Evolutionary conservation across 2,113 vertebrate species (phyloP), one percentile per base, ranked within the genome.

Genomic region (Centrocercus urophasianus): DNA sequence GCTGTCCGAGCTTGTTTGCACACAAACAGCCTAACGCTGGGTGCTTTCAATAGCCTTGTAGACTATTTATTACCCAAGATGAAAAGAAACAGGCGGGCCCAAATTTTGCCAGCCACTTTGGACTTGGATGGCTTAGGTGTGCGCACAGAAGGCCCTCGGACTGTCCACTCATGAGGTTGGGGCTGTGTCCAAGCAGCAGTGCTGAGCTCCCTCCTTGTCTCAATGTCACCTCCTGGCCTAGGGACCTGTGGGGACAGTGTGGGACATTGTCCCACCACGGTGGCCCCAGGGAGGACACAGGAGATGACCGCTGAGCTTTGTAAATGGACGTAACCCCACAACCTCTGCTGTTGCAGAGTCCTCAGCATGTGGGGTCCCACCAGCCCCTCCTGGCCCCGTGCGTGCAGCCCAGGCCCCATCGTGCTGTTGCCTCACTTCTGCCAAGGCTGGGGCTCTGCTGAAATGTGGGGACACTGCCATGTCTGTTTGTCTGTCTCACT

Each of bases 281-380:
- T 30, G 28, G 42, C 27, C 73, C 18, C 32, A 15, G 64, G 38
- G 83, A 73, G 61, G 83, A 32, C 1, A 0, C 42, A 93, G 63
- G 64, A 92, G 65, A n/a, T 0, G 1, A 47, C 14, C 69, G 45
- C 59, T 18, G 90, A 94, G 90, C 93, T 91, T 96, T 96, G 82
- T 95, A 91, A 71, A 93, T 95, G 96, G 84, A 86, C 4, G 8
- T 95, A 77, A 82, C 25, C 59, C 84, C 80, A 76, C 25, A 1
- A 18, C 47, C 5, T 12, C 70, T 92, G 92, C 59, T 22, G 70
- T 21, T 50, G 66, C 20, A 5, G 76, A 94, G 84, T 79, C 91
- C 91, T 95, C 96, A 95, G 96, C 97, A 96, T 96, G 97, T 21
- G 7, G 93, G 91, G 90, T 96, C 82, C 91, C 88, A 83, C 82